These are phyloP conservation scores for Lepeophtheirus nordmannii DNA, from an alignment of 2,888 invertebrate genomes.

Conservation along the genomic window DNA sequence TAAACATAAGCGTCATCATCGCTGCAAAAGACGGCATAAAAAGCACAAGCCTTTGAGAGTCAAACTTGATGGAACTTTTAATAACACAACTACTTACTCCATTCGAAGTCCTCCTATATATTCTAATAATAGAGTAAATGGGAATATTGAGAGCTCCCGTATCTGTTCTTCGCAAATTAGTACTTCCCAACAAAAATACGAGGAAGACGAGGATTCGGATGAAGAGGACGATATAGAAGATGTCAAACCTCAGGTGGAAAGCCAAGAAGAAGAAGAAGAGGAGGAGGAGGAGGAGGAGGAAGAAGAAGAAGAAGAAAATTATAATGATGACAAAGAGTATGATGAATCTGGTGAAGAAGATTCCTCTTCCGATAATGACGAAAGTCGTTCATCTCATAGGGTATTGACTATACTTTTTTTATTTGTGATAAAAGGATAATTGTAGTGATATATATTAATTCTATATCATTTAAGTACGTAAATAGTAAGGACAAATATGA, in stretches of 20 bases:
- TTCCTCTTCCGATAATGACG: neutral
- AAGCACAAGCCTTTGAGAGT: constrained; percentile 28
- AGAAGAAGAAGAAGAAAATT: neutral
- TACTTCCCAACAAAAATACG: constrained; percentile 28
- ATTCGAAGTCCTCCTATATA: neutral
- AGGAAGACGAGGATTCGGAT: constrained; percentile 27
- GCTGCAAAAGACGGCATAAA: constrained; percentile 40
- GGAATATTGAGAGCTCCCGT: constrained; percentile 28
- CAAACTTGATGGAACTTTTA: constrained; percentile 18
- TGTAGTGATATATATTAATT: too few relatives aligned
- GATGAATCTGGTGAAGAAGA: neutral
- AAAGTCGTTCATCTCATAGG: neutral
- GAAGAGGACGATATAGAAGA: constrained; percentile 26
- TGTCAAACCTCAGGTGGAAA: constrained; percentile 14
- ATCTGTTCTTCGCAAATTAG: constrained; percentile 27
- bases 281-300: neutral
- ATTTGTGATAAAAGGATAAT: too few relatives aligned
- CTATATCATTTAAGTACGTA: too few relatives aligned
- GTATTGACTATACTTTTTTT: too few relatives aligned
- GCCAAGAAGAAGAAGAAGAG: constrained; percentile 22
- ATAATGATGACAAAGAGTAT: constrained; percentile 13
- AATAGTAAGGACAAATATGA: too few relatives aligned
- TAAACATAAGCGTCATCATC: constrained; percentile 54
- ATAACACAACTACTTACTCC: constrained; percentile 20
- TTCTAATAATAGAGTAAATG: neutral